Percentiles rank a stretch among this genome's conserved stretches.
phyloP scores from a whole-genome alignment of 2,113 vertebrate genomes.

The Pipa parva region DNA sequence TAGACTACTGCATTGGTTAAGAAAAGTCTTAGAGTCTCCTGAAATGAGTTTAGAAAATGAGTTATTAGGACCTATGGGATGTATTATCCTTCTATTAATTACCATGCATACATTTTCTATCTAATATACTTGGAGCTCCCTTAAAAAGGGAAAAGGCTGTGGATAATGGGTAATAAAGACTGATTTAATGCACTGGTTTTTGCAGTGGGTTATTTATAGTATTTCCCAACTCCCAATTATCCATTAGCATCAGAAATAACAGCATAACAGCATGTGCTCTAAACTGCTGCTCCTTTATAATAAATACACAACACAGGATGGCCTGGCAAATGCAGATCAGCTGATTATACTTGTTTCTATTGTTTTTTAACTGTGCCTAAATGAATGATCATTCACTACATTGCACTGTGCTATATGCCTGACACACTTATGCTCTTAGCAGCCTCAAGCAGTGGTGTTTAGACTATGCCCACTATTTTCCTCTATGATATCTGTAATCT shows the following conservation, averaged over 20 bases:
- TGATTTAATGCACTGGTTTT: slow-evolving; percentile 59
- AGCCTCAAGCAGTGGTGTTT: too few relatives aligned
- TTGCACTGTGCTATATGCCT: slow-evolving; percentile 6
- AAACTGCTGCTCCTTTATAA: slow-evolving; percentile 36
- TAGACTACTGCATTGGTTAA: background rate
- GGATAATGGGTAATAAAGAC: slow-evolving; percentile 69
- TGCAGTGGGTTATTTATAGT: slow-evolving; percentile 60
- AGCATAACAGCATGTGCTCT: slow-evolving; percentile 48
- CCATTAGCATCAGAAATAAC: slow-evolving; percentile 44
- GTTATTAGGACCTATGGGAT: slow-evolving; percentile 26
- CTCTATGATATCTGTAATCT: background rate
- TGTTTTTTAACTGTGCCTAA: slow-evolving; percentile 29
- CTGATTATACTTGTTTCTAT: slow-evolving; percentile 19
- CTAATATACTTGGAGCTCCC: slow-evolving; percentile 54
- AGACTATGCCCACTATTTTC: background rate
- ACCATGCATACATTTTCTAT: slow-evolving; percentile 51
- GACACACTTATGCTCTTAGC: too few relatives aligned
- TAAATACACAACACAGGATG: slow-evolving; percentile 32
- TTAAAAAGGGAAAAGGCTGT: slow-evolving; percentile 48
- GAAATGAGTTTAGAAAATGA: slow-evolving; percentile 2
- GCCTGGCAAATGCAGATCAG: slow-evolving; percentile 20
- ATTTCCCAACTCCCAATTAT: slow-evolving; percentile 48
- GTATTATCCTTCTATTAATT: slow-evolving; percentile 46
- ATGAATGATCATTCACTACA: slow-evolving; percentile 25
- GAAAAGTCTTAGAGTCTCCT: background rate